Conservation (phyloP, 2,888 invertebrate species). For the Stegana nigrithorax region DNA sequence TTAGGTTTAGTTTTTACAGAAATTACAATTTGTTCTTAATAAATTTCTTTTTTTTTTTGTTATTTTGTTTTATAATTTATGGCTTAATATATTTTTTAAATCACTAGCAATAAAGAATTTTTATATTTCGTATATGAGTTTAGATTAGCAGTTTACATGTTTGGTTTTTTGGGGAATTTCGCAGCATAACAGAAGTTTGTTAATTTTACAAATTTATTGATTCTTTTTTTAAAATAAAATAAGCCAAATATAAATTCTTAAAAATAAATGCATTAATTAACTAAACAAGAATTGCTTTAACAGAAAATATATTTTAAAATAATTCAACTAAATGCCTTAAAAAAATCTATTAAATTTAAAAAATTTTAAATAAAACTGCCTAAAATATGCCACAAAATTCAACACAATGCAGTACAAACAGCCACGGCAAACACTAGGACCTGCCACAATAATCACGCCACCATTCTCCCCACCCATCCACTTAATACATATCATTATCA, state of each 20-base stretch:
- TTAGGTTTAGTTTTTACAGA: slow-evolving; percentile 29
- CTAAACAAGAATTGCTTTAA: neutral
- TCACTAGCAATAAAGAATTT: slow-evolving; percentile 25
- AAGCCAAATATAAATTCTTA: neutral
- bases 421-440: neutral
- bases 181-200: too few relatives aligned
- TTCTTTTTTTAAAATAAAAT: neutral
- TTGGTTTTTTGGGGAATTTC: neutral
- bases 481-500: slow-evolving; percentile 68
- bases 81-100: slow-evolving; percentile 27
- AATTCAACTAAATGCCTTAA: neutral
- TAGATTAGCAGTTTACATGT: neutral
- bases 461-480: neutral
- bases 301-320: neutral
- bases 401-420: slow-evolving; percentile 8
- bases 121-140: neutral
- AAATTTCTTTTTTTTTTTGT: slow-evolving; percentile 22
- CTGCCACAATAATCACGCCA: neutral
- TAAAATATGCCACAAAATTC: neutral
- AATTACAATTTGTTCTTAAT: slow-evolving; percentile 31
- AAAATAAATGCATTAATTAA: slow-evolving; percentile 24
- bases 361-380: neutral
- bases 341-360: slow-evolving; percentile 12
- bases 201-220: neutral
- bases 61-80: too few relatives aligned